Evolutionary conservation across 2,888 invertebrate species (phyloP), one percentile per base, ranked within the genome.

Genomic region (Litoditis marina): DNA sequence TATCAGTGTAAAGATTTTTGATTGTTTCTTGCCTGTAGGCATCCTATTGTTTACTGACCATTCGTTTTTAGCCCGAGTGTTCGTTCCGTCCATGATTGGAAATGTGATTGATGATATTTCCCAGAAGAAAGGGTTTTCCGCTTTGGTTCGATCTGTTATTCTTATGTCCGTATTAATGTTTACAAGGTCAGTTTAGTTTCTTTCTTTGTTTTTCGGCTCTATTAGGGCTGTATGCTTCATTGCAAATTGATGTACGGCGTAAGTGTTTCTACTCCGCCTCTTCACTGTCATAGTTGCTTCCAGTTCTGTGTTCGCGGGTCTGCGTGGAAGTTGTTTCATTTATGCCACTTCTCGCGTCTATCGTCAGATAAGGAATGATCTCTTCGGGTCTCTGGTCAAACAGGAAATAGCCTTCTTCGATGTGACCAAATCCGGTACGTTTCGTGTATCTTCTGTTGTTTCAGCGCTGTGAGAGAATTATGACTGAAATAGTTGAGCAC

Each of bases 361-460:
- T 59, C 78, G 82, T 5, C 70, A 78, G 16, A 73, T 84, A 44
- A 73, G 84, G n/a, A 71, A 75, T 47, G 75, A 78, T 53, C 75
- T 84, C 27, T 84, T 84, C 70, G 28, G 68, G n/a, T 79, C 84
- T 13, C 66, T 85, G 19, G 72, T 83, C 44, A 65, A 69, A 3
- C 84, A 84, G 65, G 84, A 85, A 55, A 83, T 84, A 19, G 82
- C 80, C 25, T 84, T 84, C 69, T 84, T 83, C 65, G 84, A 84
- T 61, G 71, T 69, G 5, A 78, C 76, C 13, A 81, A 82, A 68
- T 83, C 84, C 13, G 84, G 85, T 62, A 93, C 11, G 52, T 36
- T 34, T n/a, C n/a, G n/a, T n/a, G n/a, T n/a, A n/a, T n/a, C n/a
- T n/a, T n/a, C n/a, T n/a, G n/a, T n/a, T n/a, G n/a, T n/a, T n/a